These are phyloP conservation scores for Theonella swinhoei DNA, from an alignment of 37 sponge, comb jelly and placozoan genomes.

Conservation along the genomic window DNA sequence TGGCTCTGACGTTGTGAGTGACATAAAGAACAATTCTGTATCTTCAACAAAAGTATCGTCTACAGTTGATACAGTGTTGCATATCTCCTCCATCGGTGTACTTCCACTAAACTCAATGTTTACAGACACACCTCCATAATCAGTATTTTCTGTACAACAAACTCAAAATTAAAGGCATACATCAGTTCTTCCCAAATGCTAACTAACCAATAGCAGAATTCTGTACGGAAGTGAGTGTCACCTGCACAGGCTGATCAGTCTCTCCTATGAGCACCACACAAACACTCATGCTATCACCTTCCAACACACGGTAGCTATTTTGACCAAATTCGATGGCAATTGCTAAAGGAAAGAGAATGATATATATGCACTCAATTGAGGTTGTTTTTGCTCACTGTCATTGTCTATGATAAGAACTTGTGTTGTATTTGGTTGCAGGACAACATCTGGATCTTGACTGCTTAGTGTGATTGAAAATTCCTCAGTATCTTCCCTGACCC, in stretches of 20 bases:
- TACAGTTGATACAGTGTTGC: too few species aligned
- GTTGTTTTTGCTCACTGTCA: not conserved
- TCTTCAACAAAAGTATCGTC: not conserved
- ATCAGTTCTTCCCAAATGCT: too few species aligned
- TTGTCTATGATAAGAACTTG: not conserved
- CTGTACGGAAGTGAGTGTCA: too few species aligned
- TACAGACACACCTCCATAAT: too few species aligned
- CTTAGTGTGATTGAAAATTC: not conserved
- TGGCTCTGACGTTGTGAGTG: not conserved
- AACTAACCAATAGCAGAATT: too few species aligned
- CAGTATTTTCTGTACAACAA: too few species aligned
- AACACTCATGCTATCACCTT: not conserved
- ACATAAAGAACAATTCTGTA: not conserved
- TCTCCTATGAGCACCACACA: too few species aligned
- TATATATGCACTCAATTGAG: too few species aligned
- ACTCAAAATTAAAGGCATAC: too few species aligned
- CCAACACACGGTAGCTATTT: not conserved
- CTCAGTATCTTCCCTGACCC: not conserved
- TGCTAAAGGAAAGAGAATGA: not conserved
- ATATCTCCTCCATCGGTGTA: too few species aligned
- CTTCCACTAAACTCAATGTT: too few species aligned
- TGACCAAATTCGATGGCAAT: not conserved
- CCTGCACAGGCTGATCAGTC: too few species aligned
- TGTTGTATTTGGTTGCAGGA: not conserved
- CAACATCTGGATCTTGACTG: not conserved